Evolutionary conservation across 2,797 vertebrate species (phyloP).

Genomic region (Scolopax rusticola): DNA sequence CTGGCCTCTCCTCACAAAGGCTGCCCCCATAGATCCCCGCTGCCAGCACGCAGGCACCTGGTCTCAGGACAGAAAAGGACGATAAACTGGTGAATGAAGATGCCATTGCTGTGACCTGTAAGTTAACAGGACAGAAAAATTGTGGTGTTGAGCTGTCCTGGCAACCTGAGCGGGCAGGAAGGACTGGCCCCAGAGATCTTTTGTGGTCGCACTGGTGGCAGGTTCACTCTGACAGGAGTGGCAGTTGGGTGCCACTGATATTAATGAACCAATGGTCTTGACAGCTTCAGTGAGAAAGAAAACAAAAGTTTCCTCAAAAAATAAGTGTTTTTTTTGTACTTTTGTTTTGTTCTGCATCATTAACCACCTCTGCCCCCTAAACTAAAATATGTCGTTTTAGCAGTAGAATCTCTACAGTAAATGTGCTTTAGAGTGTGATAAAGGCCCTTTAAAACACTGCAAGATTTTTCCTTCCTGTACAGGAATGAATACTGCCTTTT

Average conservation of each 20-base stretch:
- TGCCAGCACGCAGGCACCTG: background rate
- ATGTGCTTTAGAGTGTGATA: background rate
- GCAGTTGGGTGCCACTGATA: background rate
- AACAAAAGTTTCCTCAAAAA: rapidly evolving
- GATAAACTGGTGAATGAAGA: background rate
- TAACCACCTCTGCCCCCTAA: rapidly evolving
- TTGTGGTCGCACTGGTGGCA: too few species aligned
- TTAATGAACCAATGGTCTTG: background rate
- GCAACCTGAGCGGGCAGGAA: background rate
- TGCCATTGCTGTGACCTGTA: background rate
- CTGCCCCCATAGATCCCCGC: rapidly evolving
- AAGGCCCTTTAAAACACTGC: background rate
- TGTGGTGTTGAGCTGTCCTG: background rate
- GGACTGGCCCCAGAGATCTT: background rate
- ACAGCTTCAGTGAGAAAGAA: background rate
- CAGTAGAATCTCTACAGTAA: background rate
- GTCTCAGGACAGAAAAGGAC: background rate
- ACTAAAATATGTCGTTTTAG: background rate
- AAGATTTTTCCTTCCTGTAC: background rate
- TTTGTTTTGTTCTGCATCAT: background rate
- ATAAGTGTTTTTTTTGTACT: background rate
- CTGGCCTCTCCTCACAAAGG: rapidly evolving
- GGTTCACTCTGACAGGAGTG: background rate
- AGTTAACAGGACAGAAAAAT: background rate
- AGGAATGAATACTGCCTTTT: background rate